These are phyloP conservation scores for Colletes latitarsis DNA, from an alignment of 1,140 invertebrate species.

Conservation along the genomic window DNA sequence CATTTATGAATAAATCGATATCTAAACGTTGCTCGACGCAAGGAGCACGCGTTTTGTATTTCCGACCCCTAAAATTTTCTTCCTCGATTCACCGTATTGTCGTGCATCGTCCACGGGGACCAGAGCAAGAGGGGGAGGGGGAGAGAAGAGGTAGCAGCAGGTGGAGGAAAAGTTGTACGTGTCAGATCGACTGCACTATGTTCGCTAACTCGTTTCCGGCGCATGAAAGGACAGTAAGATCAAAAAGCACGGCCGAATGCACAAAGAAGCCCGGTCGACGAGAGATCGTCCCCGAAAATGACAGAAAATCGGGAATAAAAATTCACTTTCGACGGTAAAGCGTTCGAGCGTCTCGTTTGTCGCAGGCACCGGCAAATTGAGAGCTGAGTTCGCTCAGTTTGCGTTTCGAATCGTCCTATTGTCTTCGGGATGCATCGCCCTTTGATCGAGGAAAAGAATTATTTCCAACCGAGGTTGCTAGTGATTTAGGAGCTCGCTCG, in stretches of 20 bases:
- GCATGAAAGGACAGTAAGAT: conserved; percentile 35
- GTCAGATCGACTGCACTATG: conserved; percentile 6
- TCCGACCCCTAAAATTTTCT: conserved; percentile 26
- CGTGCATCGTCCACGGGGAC: neutral
- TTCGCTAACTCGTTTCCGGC: conserved; percentile 8
- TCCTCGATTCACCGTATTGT: conserved; percentile 22
- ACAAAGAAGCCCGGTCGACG: conserved; percentile 6
- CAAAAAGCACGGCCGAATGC: conserved; percentile 20
- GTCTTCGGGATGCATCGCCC: neutral
- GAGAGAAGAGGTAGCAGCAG: no score
- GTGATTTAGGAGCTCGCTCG: no score
- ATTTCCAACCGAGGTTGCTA: no score
- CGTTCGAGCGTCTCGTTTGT: neutral
- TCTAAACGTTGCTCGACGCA: conserved; percentile 4
- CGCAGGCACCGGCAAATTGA: neutral
- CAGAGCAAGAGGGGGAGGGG: no score
- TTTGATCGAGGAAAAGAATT: neutral
- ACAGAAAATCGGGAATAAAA: conserved; percentile 13
- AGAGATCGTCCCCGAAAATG: neutral
- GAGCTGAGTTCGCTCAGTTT: neutral
- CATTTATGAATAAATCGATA: conserved; percentile 42
- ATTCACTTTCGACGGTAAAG: conserved; percentile 6
- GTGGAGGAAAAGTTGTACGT: neutral
- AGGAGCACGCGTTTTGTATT: conserved; percentile 20
- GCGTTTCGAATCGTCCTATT: neutral